A percentile compares a stretch with the other conserved stretches of the same genome.
Conservation (phyloP, 2,888 invertebrate species). For the Rhagium mordax region DNA sequence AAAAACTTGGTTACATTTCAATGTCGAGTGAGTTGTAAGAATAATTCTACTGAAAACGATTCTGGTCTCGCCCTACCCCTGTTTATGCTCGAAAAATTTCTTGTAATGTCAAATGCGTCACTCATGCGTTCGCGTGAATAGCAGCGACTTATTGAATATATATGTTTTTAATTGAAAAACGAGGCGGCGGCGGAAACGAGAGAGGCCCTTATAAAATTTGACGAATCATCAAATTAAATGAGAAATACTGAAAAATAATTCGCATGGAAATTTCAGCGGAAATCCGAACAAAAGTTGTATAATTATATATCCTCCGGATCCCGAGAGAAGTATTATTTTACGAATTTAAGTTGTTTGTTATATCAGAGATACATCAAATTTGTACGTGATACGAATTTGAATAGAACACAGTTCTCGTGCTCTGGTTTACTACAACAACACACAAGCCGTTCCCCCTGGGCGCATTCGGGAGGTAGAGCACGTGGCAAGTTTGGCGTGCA, state of each 20-base stretch:
- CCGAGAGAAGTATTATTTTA: not conserved
- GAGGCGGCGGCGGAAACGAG: not conserved
- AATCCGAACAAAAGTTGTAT: not conserved
- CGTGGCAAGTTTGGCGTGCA: no score
- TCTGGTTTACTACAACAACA: not conserved
- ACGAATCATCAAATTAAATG: not conserved
- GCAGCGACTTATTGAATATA: not conserved
- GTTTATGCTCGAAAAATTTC: not conserved
- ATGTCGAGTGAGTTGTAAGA: no score
- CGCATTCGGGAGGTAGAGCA: no score
- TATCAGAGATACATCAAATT: not conserved
- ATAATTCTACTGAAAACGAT: no score
- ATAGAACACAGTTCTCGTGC: not conserved
- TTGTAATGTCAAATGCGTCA: not conserved
- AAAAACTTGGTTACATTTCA: no score
- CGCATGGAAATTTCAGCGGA: not conserved
- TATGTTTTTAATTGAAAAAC: not conserved
- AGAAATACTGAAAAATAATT: not conserved
- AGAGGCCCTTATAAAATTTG: not conserved
- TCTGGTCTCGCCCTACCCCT: no score
- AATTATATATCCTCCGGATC: not conserved
- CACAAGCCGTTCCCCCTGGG: not conserved
- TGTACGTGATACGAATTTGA: not conserved
- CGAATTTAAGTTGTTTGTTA: not conserved
- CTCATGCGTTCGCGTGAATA: not conserved